A percentile compares a stretch with the other conserved stretches of the same genome.
Evolutionary conservation across 2,113 vertebrate genomes (phyloP).

Genomic region (Xenotilapia flavipinnis): DNA sequence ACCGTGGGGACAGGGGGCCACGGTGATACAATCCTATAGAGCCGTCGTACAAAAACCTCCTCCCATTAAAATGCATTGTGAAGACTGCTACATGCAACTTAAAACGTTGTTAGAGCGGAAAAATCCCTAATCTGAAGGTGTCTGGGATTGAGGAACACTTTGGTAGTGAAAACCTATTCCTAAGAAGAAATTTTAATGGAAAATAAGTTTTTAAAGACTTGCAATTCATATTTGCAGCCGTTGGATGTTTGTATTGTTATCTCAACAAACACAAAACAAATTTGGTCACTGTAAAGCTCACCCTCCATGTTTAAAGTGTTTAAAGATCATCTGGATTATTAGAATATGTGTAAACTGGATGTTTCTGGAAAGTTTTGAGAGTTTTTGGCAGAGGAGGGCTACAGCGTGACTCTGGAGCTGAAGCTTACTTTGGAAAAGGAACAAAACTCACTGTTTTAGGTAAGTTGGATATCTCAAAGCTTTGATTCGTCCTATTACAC

Average conservation of each 20-base stretch:
- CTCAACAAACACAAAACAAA: neutral
- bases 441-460: neutral
- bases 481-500: too few relatives aligned
- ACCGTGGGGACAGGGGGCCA: slow-evolving; percentile 84
- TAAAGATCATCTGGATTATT: neutral
- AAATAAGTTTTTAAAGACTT: too few relatives aligned
- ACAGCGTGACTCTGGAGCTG: neutral
- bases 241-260: too few relatives aligned
- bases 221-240: too few relatives aligned
- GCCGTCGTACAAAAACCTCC: slow-evolving; percentile 87
- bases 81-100: neutral
- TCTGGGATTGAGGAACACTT: neutral
- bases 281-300: neutral
- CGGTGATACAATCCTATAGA: slow-evolving; percentile 77
- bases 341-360: neutral
- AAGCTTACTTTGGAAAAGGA: neutral
- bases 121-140: neutral
- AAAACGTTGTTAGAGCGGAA: neutral
- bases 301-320: neutral
- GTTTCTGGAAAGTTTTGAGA: neutral
- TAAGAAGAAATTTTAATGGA: too few relatives aligned
- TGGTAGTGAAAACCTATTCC: neutral
- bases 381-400: slow-evolving; percentile 41
- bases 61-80: neutral
- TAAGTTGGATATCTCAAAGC: neutral